phyloP scores from a whole-genome alignment of 2,797 vertebrate genomes.

The Chloroceryle inda region DNA sequence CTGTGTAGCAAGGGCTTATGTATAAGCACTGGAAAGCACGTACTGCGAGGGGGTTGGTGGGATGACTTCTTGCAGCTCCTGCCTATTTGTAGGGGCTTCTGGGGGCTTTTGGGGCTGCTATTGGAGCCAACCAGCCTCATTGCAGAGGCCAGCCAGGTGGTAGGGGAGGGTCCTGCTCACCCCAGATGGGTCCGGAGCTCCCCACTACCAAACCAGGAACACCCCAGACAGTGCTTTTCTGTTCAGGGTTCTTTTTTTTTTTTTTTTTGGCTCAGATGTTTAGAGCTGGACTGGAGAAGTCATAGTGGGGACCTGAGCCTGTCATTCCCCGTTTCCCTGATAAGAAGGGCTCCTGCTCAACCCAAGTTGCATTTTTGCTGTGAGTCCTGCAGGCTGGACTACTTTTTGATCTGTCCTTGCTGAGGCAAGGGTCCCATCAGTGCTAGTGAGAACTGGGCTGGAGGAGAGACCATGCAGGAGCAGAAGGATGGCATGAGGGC shows the following conservation, averaged over 20 bases:
- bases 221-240: background rate
- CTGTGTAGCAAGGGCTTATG: background rate
- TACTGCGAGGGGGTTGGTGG: background rate
- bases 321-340: background rate
- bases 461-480: rapidly evolving
- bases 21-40: slow-evolving; percentile 25
- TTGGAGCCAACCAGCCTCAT: background rate
- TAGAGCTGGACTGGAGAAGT: background rate
- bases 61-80: background rate
- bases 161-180: rapidly evolving
- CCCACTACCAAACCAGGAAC: rapidly evolving
- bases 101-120: background rate
- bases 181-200: background rate
- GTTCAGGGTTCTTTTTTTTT: background rate
- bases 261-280: background rate
- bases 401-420: background rate
- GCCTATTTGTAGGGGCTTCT: background rate
- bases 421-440: rapidly evolving
- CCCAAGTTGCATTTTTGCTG: background rate
- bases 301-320: background rate
- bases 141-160: rapidly evolving
- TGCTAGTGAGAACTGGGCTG: rapidly evolving
- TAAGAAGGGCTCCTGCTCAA: background rate
- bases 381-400: background rate
- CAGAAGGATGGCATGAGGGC: rapidly evolving